Percentiles rank a stretch among this genome's conserved stretches.
Evolutionary conservation across 2,888 invertebrate species (phyloP).

Genomic region (Saturnia japonica): DNA sequence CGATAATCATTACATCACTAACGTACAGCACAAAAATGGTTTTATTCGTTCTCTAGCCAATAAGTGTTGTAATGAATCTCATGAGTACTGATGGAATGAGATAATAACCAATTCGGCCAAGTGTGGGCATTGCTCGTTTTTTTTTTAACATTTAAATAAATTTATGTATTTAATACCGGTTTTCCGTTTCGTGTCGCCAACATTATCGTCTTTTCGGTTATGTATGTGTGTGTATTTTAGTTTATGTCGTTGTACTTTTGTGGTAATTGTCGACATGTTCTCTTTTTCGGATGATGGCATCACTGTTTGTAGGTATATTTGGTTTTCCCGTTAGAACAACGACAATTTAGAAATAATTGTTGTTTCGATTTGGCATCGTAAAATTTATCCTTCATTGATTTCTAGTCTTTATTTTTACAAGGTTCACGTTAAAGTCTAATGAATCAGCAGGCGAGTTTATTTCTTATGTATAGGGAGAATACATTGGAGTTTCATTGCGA

Average conservation of each 20-base stretch:
- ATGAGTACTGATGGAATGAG: slow-evolving; percentile 70
- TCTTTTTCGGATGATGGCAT: slow-evolving; percentile 19
- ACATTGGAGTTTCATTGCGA: too few species aligned
- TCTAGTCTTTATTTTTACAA: not conserved
- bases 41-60: slow-evolving; percentile 74
- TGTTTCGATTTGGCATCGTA: not conserved
- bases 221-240: slow-evolving; percentile 15
- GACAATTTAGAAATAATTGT: not conserved
- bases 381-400: not conserved
- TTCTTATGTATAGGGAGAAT: too few species aligned
- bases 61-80: slow-evolving; percentile 79
- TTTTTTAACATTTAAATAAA: slow-evolving; percentile 37
- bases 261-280: slow-evolving; percentile 21
- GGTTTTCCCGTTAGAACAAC: not conserved
- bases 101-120: slow-evolving; percentile 71
- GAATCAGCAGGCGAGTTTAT: too few species aligned
- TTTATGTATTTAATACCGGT: slow-evolving; percentile 74
- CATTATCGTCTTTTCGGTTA: slow-evolving; percentile 37
- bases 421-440: too few species aligned
- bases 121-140: slow-evolving; percentile 72
- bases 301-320: slow-evolving; percentile 14
- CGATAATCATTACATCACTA: slow-evolving; percentile 49
- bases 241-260: slow-evolving; percentile 16
- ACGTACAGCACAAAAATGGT: slow-evolving; percentile 65
- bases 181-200: slow-evolving; percentile 62